These are phyloP conservation scores for Panthera uncia DNA, from an alignment of 2,113 vertebrate genomes.

Conservation along the genomic window DNA sequence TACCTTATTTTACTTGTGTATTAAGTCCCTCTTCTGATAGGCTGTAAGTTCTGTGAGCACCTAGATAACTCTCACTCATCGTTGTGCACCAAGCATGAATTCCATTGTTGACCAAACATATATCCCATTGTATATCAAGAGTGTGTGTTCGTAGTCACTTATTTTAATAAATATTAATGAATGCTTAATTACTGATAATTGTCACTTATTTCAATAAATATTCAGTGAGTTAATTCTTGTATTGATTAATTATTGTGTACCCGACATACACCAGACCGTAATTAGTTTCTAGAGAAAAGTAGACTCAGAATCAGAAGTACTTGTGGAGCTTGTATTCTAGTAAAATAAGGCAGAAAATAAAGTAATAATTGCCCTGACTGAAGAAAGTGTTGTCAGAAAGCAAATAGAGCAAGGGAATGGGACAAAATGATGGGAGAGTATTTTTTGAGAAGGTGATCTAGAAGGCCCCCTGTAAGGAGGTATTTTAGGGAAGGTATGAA, in stretches of 20 bases:
- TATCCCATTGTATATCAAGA: not conserved
- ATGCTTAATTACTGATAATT: not conserved
- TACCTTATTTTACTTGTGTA: not conserved
- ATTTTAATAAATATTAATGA: not conserved
- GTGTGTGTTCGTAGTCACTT: not conserved
- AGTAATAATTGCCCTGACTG: not conserved
- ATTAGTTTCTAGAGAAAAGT: not conserved
- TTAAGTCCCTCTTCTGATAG: not conserved
- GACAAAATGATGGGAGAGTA: not conserved
- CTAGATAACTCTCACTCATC: not conserved
- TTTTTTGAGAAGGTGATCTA: not conserved
- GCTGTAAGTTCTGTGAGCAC: not conserved
- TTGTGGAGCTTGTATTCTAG: not conserved
- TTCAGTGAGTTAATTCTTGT: not conserved
- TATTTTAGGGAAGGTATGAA: not conserved
- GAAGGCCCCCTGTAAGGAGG: not conserved
- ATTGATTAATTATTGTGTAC: not conserved
- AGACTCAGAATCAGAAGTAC: not conserved
- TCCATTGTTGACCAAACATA: not conserved
- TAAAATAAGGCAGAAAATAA: not conserved
- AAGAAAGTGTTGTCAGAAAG: not conserved
- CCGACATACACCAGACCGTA: not conserved
- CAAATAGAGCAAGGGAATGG: not conserved
- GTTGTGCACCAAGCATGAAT: not conserved
- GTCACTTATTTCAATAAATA: slow-evolving; percentile 15